Evolutionary conservation across 2,888 invertebrate species (phyloP).

Genomic region (Trimorus sp.): DNA sequence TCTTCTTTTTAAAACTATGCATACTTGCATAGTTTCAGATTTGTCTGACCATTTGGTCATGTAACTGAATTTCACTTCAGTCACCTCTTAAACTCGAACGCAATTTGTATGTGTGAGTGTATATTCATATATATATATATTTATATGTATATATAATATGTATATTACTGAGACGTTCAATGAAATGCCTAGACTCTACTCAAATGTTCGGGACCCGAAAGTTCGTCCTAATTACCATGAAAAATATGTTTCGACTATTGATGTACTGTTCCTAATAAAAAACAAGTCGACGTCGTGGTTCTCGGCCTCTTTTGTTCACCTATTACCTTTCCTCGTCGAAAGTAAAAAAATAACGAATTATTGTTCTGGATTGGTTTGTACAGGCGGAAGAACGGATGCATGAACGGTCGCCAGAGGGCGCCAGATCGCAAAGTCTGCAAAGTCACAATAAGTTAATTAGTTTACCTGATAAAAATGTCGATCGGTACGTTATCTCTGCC

Average conservation of each 20-base stretch:
- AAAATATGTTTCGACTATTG: slow-evolving; percentile 45
- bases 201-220: slow-evolving; percentile 40
- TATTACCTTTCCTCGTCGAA: slow-evolving; percentile 27
- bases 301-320: slow-evolving; percentile 5
- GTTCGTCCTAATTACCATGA: slow-evolving; percentile 39
- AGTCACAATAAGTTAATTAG: too few species aligned
- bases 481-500: too few species aligned
- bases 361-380: slow-evolving; percentile 41
- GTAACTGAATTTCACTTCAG: too few species aligned
- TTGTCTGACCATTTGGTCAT: too few species aligned
- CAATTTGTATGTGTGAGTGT: too few species aligned
- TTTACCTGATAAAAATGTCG: too few species aligned
- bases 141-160: slow-evolving; percentile 29
- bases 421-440: too few species aligned
- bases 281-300: not conserved
- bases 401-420: too few species aligned
- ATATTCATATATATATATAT: too few species aligned
- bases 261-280: slow-evolving; percentile 7
- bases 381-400: not conserved
- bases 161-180: slow-evolving; percentile 58
- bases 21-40: too few species aligned
- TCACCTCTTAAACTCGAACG: too few species aligned
- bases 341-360: slow-evolving; percentile 55
- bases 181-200: slow-evolving; percentile 33
- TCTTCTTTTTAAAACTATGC: too few species aligned